Base-by-base conservation (phyloP, 2,888 invertebrate genomes). In the Cheiracanthium punctorium region DNA sequence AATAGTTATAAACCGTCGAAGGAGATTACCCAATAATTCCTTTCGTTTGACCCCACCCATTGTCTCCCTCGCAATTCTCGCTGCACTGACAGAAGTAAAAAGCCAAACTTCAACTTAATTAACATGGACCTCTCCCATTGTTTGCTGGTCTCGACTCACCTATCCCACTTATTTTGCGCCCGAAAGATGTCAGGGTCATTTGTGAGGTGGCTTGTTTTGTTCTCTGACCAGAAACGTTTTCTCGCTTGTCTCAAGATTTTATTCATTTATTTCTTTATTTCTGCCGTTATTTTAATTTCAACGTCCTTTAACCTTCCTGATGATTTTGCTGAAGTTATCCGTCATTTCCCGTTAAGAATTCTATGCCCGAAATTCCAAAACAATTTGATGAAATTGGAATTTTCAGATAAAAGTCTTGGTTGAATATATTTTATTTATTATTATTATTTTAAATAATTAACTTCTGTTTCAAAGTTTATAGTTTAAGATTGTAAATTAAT, bases 141-240 rank as follows among this genome's bases (percentile, higher is more conserved):
- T 58, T 82, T 65, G 37, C 70, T n/a, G 32, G 32, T 28, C 58
- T 58, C 58, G 58, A 20, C 24, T 20, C 58, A 58, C 58, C 58
- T 58, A 58, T 58, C 58, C 58, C 58, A 64, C 71, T 76, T 69
- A 82, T 75, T 73, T 70, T 24, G 37, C 33, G 14, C 65, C 43
- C 64, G 48, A 82, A 77, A 77, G 77, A 84, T 84, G 84, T 84
- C 84, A 84, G 84, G 58, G 58, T 58, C 58, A 24, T 58, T 58
- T n/a, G 24, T 20, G 24, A 4, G 20, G n/a, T 58, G 58, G 24
- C 24, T 58, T 58, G 58, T 58, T 58, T 58, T 58, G 58, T 58
- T 58, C 58, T 58, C 58, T 58, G 58, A 24, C 24, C 58, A 20
- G 24, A 24, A 58, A 58, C 58, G 2, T 58, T 58, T 24, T 58